phyloP scores from a whole-genome alignment of 2,888 invertebrate species.

The Orthosia gracilis region DNA sequence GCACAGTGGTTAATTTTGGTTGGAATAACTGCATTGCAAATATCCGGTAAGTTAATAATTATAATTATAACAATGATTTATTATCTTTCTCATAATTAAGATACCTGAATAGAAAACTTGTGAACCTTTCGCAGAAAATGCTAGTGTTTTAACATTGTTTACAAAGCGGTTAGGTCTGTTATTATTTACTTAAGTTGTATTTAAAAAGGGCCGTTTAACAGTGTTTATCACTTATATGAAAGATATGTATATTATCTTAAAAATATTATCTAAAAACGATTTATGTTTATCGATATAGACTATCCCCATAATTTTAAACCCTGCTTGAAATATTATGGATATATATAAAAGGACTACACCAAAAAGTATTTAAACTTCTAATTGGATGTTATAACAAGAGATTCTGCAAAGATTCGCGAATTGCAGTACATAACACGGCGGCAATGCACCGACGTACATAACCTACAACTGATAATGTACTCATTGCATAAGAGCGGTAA shows the following conservation, averaged over 20 bases:
- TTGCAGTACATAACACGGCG: conserved; percentile 31
- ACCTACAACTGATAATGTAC: conserved; percentile 40
- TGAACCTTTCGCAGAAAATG: not conserved
- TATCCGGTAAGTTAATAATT: conserved; percentile 79
- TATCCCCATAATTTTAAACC: not conserved
- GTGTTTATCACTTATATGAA: too few relatives aligned
- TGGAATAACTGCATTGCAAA: conserved; percentile 83
- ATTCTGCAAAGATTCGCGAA: conserved; percentile 18
- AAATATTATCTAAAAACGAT: too few relatives aligned
- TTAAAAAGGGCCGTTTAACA: too few relatives aligned
- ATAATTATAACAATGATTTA: not conserved
- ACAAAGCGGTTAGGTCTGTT: not conserved
- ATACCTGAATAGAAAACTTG: not conserved
- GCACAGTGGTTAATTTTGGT: conserved; percentile 84
- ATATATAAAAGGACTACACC: not conserved
- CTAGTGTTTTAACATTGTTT: not conserved
- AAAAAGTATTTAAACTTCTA: not conserved
- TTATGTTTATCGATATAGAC: too few relatives aligned
- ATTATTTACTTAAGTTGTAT: not conserved
- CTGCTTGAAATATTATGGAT: not conserved
- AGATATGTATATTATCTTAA: too few relatives aligned
- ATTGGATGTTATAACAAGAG: conserved; percentile 26
- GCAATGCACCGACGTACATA: conserved; percentile 59
- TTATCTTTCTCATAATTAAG: not conserved
- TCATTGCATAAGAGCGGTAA: conserved; percentile 58